These are phyloP conservation scores for Mycetomoellerius zeteki DNA, from an alignment of 1,140 invertebrate species.

Conservation along the genomic window DNA sequence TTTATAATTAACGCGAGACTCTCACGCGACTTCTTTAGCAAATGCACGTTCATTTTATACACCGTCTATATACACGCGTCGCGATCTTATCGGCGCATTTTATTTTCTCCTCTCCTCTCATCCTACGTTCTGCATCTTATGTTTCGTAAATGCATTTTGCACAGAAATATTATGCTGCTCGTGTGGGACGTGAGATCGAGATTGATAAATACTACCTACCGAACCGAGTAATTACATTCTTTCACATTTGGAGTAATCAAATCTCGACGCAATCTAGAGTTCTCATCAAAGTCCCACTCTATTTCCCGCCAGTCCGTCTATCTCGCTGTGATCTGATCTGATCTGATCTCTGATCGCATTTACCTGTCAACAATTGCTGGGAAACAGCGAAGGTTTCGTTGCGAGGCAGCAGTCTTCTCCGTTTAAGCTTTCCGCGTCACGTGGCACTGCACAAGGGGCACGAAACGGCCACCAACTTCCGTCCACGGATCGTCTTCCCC, in stretches of 20 bases:
- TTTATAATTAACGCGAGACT: conserved; percentile 64
- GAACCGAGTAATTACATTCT: conserved; percentile 19
- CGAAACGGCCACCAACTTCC: conserved; percentile 66
- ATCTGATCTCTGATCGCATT: conserved; percentile 30
- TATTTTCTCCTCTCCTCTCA: conserved; percentile 54
- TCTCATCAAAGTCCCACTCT: conserved; percentile 45
- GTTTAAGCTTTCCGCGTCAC: conserved; percentile 57
- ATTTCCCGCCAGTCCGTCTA: conserved; percentile 30
- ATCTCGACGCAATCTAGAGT: conserved; percentile 37
- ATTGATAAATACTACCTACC: conserved; percentile 1
- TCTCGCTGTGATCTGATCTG: conserved; percentile 14
- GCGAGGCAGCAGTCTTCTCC: background rate
- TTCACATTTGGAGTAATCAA: background rate
- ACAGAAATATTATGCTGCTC: background rate
- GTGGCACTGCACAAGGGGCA: conserved; percentile 73
- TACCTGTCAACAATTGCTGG: conserved; percentile 64
- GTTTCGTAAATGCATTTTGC: conserved; percentile 1
- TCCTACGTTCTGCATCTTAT: background rate
- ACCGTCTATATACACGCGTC: conserved; percentile 31
- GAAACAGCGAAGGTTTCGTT: conserved; percentile 52
- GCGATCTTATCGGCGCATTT: conserved; percentile 53
- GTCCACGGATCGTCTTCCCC: conserved; percentile 4
- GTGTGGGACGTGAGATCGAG: background rate
- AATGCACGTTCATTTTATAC: conserved; percentile 61
- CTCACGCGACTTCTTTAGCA: conserved; percentile 64